Evolutionary conservation across 2,888 invertebrate genomes (phyloP).

Genomic region (Stegana nigrithorax): DNA sequence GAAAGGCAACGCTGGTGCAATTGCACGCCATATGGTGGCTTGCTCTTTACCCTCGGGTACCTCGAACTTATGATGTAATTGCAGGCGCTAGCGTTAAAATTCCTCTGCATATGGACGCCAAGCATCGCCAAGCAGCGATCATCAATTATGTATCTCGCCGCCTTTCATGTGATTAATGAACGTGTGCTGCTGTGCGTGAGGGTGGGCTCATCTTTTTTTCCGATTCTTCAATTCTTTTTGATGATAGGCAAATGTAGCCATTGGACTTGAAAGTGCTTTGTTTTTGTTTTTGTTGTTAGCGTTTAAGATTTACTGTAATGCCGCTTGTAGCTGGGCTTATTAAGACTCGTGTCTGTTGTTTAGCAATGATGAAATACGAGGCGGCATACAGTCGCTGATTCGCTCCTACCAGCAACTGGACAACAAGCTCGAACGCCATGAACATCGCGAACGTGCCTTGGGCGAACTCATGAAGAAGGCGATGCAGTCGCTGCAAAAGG

Average conservation of each 20-base stretch:
- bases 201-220: constrained; percentile 3
- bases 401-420: constrained; percentile 83
- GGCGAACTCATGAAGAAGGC: constrained; percentile 84
- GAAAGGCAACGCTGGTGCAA: not conserved
- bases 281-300: no score
- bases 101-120: not conserved
- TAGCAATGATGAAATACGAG: constrained; percentile 70
- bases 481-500: constrained; percentile 78
- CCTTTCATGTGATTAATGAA: constrained; percentile 7
- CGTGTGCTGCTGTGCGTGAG: not conserved
- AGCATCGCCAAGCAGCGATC: not conserved
- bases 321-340: no score
- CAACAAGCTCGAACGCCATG: constrained; percentile 87
- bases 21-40: constrained; percentile 15
- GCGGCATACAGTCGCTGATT: constrained; percentile 83
- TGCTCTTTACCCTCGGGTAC: not conserved
- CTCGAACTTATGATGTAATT: constrained; percentile 10
- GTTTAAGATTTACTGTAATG: no score
- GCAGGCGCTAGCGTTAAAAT: constrained; percentile 21
- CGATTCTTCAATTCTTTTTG: not conserved
- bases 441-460: constrained; percentile 81
- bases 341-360: no score
- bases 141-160: constrained; percentile 7
- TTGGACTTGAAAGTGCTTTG: constrained; percentile 8
- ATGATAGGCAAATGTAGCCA: not conserved